Conservation (phyloP, 2,888 invertebrate species). For the Geophilus truncorum region DNA sequence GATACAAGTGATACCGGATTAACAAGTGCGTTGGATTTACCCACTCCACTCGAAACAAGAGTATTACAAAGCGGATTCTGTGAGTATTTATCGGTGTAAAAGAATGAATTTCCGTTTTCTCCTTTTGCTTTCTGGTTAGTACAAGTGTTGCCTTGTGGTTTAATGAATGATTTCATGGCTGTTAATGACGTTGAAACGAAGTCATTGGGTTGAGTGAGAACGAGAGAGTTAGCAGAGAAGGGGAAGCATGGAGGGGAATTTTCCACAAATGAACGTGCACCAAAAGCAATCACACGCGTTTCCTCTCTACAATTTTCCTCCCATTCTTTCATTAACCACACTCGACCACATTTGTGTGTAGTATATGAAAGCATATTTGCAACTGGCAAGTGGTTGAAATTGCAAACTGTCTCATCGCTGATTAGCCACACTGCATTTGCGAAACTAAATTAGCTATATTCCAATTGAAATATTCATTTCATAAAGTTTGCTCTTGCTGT, state of each 20-base stretch:
- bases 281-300: conserved; percentile 21
- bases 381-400: conserved; percentile 1
- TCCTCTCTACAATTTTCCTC: conserved; percentile 20
- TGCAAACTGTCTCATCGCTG: background rate
- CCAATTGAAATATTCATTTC: conserved; percentile 19
- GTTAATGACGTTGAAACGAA: conserved; percentile 27
- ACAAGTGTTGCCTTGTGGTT: conserved; percentile 19
- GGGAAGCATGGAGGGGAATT: background rate
- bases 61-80: background rate
- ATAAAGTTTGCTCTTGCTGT: background rate
- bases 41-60: too few species aligned
- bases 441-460: conserved; percentile 18
- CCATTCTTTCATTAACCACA: conserved; percentile 27
- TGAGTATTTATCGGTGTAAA: background rate
- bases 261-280: conserved; percentile 27
- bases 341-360: conserved; percentile 12
- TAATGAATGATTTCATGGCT: conserved; percentile 25
- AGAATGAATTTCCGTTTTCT: conserved; percentile 9
- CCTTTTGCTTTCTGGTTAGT: background rate
- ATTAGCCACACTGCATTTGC: conserved; percentile 19
- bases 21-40: too few species aligned
- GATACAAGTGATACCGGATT: background rate
- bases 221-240: conserved; percentile 10
- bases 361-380: conserved; percentile 23
- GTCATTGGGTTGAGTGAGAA: background rate